Evolutionary conservation across 2,113 vertebrate species (phyloP), one percentile per base, ranked within the genome.

Genomic region (Oophaga pumilio): DNA sequence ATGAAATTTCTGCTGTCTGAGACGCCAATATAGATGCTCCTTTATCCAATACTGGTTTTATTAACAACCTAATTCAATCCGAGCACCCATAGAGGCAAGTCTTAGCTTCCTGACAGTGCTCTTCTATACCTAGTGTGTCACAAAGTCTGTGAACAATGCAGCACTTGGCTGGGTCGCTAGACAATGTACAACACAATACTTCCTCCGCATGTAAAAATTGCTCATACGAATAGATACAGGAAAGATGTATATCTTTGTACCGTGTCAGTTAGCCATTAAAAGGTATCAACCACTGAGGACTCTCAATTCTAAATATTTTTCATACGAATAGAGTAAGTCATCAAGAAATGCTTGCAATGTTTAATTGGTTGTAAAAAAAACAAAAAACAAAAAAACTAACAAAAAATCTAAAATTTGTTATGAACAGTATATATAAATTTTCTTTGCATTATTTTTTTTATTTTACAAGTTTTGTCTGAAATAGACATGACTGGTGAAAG

Each of bases 1-100:
- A 64, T 81, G 26, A 81, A 43, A 64, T 80, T 33, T 80, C 78
- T 80, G 24, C 56, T 43, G 78, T 33, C 78, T 80, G 26, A 56
- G 78, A 20, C 78, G 6, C 52, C n/a, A 17, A 18, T 18, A 53
- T 15, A 53, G 50, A 53, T 53, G 22, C 43, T 76, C 43, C 8
- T 52, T 50, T 33, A 80, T 26, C 26, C 28, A 59, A 60, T 26
- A 59, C 53, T 17, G 24, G 33, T 59, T 14, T 60, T 59, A 52
- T 79, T 79, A 60, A 60, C 8, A 59, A 56, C 26, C 56, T 59
- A 80, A 59, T 80, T 60, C 26, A 28, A 79, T 59, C n/a, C 14
- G 15, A 33, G 22, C 49, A 77, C 49, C 43, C 2, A 53, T 24
- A 24, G 13, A 77, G 49, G 24, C 10, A 77, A 2, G 33, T 43